These are phyloP conservation scores for Antitype chi DNA, from an alignment of 2,888 invertebrate genomes.

Conservation along the genomic window DNA sequence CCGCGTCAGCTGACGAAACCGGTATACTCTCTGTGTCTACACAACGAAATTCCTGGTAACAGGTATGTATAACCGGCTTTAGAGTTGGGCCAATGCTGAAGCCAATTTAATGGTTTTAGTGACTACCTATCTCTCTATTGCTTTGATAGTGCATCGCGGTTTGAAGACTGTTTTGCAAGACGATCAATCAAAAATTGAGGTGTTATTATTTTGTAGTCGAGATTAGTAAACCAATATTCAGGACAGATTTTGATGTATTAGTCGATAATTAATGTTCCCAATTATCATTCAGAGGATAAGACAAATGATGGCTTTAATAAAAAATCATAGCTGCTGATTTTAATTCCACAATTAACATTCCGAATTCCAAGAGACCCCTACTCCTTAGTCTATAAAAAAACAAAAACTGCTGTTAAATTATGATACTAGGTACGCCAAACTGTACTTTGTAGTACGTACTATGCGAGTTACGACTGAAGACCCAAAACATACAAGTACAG, in stretches of 20 bases:
- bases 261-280: not conserved
- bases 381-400: not conserved
- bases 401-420: not conserved
- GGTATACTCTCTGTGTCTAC: conserved; percentile 76
- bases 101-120: conserved; percentile 34
- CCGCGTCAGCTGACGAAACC: conserved; percentile 85
- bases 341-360: not conserved
- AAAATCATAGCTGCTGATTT: not conserved
- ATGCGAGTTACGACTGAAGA: not conserved
- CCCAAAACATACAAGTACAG: not conserved
- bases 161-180: conserved; percentile 13
- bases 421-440: not conserved
- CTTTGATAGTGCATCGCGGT: conserved; percentile 26
- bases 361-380: not conserved
- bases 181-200: not conserved
- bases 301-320: not conserved
- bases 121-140: conserved; percentile 12
- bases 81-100: conserved; percentile 58
- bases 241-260: conserved; percentile 5
- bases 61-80: conserved; percentile 76
- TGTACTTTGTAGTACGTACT: not conserved
- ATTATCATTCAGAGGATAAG: not conserved
- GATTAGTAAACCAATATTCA: not conserved
- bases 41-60: conserved; percentile 82
- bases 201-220: not conserved